phyloP scores from a whole-genome alignment of 2,113 vertebrate species.

The Oryzias woworae region DNA sequence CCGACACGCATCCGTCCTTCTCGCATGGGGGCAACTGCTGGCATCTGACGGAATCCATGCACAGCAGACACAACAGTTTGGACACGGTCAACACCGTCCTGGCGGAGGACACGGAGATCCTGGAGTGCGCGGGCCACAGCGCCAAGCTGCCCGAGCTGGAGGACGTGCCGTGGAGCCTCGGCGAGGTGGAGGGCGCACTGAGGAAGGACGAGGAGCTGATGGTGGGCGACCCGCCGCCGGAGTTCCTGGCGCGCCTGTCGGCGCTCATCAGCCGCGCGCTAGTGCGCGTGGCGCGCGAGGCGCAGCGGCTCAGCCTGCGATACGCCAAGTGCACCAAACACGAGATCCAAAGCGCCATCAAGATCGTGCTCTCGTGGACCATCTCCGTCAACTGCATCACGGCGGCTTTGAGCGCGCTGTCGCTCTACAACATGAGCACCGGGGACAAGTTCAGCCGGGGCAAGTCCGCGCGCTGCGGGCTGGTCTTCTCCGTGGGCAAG shows the following conservation, averaged over 20 bases:
- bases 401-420: conserved; percentile 77
- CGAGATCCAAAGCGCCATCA: conserved; percentile 79
- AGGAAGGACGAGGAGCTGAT: conserved; percentile 68
- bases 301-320: conserved; percentile 79
- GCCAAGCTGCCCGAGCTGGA: conserved; percentile 81
- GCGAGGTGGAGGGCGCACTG: conserved; percentile 77
- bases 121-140: conserved; percentile 90
- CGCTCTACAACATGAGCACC: conserved; percentile 81
- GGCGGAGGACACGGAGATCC: conserved; percentile 85
- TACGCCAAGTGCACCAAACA: conserved; percentile 81
- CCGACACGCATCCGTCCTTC: conserved; percentile 76
- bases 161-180: conserved; percentile 80
- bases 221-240: conserved; percentile 68
- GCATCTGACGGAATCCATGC: conserved; percentile 97
- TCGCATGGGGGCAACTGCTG: conserved; percentile 85
- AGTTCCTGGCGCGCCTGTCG: conserved; percentile 87
- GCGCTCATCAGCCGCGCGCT: conserved; percentile 82
- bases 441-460: conserved; percentile 75
- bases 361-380: conserved; percentile 81
- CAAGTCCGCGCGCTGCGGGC: conserved; percentile 77
- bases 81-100: conserved; percentile 96
- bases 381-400: conserved; percentile 79
- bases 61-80: conserved; percentile 96
- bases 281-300: conserved; percentile 77
- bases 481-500: conserved; percentile 80